These are phyloP conservation scores for Nebria brevicollis DNA, from an alignment of 2,888 invertebrate species.

Conservation along the genomic window DNA sequence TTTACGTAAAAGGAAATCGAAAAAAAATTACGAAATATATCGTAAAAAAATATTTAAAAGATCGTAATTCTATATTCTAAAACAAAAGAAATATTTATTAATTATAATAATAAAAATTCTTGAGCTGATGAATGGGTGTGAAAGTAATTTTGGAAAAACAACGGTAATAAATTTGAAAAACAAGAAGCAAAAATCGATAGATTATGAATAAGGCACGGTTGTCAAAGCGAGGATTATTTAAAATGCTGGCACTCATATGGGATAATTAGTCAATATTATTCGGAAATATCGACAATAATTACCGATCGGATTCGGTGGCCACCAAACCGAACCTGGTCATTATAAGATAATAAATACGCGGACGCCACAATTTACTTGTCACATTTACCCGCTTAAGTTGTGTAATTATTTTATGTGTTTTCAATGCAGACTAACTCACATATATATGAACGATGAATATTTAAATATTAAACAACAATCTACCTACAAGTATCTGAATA, in stretches of 20 bases:
- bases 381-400: neutral
- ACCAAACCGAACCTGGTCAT: neutral
- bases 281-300: neutral
- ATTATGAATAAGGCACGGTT: neutral
- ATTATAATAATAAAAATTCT: neutral
- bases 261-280: neutral
- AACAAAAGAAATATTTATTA: neutral
- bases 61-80: too few species aligned
- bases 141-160: neutral
- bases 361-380: neutral
- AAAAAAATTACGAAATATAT: too few species aligned
- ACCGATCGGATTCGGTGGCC: neutral
- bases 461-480: neutral
- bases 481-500: conserved; percentile 1
- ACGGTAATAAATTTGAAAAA: neutral
- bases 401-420: neutral
- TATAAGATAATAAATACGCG: neutral
- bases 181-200: neutral
- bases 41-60: too few species aligned
- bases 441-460: neutral
- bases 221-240: neutral
- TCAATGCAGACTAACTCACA: neutral
- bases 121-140: neutral
- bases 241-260: neutral
- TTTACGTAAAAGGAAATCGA: neutral